Percentiles rank a stretch among this genome's conserved stretches.
Conservation (phyloP, 2,888 invertebrate genomes). For the Exocentrus adspersus region DNA sequence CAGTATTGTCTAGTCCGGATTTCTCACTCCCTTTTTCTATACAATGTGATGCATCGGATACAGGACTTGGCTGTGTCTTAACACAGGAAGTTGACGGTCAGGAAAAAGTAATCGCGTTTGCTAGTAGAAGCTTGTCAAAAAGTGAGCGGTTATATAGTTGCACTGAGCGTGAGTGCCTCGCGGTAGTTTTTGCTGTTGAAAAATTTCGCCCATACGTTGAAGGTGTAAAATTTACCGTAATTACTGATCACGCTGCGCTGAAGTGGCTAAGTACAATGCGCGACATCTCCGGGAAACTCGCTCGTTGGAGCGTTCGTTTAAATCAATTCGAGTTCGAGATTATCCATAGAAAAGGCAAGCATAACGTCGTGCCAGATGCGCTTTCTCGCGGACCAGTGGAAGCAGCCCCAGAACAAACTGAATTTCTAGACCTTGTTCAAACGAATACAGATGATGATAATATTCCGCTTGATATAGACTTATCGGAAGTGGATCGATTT, state of each 20-base stretch:
- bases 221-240: background rate
- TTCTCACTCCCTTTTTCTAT: conserved; percentile 40
- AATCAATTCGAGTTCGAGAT: conserved; percentile 14
- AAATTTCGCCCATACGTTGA: background rate
- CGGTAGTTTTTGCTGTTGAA: background rate
- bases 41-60: conserved; percentile 45
- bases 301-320: conserved; percentile 8
- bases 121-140: conserved; percentile 30
- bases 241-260: background rate
- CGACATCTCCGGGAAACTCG: background rate
- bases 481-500: conserved; percentile 11
- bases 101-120: conserved; percentile 29
- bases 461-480: conserved; percentile 10
- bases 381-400: conserved; percentile 11
- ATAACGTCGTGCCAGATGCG: conserved; percentile 6
- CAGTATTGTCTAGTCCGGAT: conserved; percentile 42
- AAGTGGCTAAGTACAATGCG: background rate
- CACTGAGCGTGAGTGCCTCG: background rate
- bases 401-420: background rate
- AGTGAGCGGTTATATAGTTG: background rate
- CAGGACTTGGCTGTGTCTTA: conserved; percentile 48
- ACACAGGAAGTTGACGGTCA: conserved; percentile 29
- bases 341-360: background rate
- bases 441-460: background rate
- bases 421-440: background rate